These are phyloP conservation scores for Coenonympha arcania DNA, from an alignment of 2,888 invertebrate genomes.

Conservation along the genomic window DNA sequence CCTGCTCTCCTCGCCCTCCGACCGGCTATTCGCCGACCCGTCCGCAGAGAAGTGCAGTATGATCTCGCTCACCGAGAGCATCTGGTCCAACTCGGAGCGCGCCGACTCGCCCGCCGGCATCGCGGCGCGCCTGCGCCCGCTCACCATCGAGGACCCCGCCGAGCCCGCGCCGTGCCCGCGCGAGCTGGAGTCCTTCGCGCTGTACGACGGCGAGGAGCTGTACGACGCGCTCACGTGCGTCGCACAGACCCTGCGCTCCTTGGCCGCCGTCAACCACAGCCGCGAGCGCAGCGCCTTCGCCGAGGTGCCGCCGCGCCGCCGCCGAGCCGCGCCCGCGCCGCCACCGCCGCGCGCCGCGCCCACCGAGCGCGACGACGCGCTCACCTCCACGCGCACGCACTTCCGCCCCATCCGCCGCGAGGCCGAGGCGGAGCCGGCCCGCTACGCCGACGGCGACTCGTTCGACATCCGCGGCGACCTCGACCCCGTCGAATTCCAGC, in stretches of 20 bases:
- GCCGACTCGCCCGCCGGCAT: slow-evolving; percentile 37
- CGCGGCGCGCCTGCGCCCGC: slow-evolving; percentile 47
- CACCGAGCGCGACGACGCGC: slow-evolving; percentile 80
- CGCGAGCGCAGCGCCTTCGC: slow-evolving; percentile 76
- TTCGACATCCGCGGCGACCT: slow-evolving; percentile 78
- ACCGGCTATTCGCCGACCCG: slow-evolving; percentile 62
- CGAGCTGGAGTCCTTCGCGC: slow-evolving; percentile 47
- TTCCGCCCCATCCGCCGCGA: slow-evolving; percentile 85
- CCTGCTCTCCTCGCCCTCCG: slow-evolving; percentile 74
- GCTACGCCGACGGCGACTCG: slow-evolving; percentile 80
- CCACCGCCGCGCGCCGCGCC: slow-evolving; percentile 41
- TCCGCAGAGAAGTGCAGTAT: slow-evolving; percentile 51
- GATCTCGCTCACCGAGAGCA: slow-evolving; percentile 52
- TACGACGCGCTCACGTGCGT: slow-evolving; percentile 57
- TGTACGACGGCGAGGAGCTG: slow-evolving; percentile 55
- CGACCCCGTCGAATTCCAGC: slow-evolving; percentile 77
- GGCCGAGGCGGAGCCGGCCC: slow-evolving; percentile 44
- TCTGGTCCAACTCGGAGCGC: slow-evolving; percentile 43
- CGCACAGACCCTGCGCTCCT: slow-evolving; percentile 63
- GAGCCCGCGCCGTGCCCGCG: slow-evolving; percentile 34
- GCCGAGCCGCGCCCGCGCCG: slow-evolving; percentile 60
- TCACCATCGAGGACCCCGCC: slow-evolving; percentile 39
- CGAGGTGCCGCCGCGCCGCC: slow-evolving; percentile 72
- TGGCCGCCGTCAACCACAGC: slow-evolving; percentile 76
- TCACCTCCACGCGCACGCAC: slow-evolving; percentile 85